A percentile compares a stretch with the other conserved stretches of the same genome.
Evolutionary conservation across 2,797 vertebrate species (phyloP).

Genomic region (Masticophis lateralis): DNA sequence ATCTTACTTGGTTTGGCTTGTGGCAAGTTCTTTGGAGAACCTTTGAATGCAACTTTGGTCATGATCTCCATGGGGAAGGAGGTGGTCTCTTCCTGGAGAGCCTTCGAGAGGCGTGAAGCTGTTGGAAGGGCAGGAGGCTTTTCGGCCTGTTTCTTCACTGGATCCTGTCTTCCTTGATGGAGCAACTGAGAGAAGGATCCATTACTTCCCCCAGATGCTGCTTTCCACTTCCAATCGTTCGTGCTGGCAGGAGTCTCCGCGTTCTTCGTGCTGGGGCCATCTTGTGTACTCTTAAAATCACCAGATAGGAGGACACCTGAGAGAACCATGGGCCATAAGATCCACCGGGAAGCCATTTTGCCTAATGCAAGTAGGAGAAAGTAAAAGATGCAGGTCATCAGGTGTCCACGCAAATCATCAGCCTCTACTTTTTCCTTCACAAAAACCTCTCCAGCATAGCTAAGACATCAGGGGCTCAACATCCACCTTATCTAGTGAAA

Average conservation of each 20-base stretch:
- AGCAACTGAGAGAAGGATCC: neutral
- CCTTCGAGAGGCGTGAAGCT: fast-evolving
- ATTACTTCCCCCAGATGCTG: fast-evolving
- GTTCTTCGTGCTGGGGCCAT: neutral
- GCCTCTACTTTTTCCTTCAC: neutral
- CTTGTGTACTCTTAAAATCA: neutral
- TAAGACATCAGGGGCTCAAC: neutral
- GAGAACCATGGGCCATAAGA: neutral
- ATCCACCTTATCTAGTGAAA: neutral
- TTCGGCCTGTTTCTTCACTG: fast-evolving
- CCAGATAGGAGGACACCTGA: neutral
- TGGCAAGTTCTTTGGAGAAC: neutral
- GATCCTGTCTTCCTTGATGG: neutral
- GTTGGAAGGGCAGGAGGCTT: neutral
- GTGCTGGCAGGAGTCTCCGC: fast-evolving
- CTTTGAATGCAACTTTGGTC: fast-evolving
- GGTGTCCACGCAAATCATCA: neutral
- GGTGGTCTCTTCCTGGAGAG: too few relatives aligned
- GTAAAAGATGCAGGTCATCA: neutral
- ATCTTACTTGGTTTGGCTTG: neutral
- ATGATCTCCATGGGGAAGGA: fast-evolving
- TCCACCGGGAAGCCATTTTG: conserved; percentile 8
- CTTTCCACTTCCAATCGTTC: conserved; percentile 28
- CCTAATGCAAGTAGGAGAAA: conserved; percentile 9
- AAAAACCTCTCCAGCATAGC: neutral